Conservation (phyloP, 2,888 invertebrate species). For the Trichogramma evanescens region DNA sequence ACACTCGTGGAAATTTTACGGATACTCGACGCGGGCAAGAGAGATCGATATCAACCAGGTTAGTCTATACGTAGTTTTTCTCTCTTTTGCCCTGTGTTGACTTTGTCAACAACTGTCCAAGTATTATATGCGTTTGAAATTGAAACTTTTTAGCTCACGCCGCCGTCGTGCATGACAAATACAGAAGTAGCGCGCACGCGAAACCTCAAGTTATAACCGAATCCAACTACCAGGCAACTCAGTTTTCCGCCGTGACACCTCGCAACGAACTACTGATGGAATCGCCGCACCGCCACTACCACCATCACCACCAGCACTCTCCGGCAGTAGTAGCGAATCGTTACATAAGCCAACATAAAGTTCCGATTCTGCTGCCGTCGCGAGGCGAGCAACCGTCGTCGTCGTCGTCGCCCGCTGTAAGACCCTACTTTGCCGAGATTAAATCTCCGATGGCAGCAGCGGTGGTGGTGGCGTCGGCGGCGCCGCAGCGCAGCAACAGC, state of each 20-base stretch:
- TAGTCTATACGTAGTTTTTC: not conserved
- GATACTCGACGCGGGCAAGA: constrained; percentile 54
- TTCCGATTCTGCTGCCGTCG: constrained; percentile 9
- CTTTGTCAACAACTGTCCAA: not conserved
- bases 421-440: not conserved
- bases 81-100: not conserved
- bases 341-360: constrained; percentile 23
- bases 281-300: not conserved
- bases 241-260: constrained; percentile 25
- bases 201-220: constrained; percentile 40
- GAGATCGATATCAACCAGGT: constrained; percentile 36
- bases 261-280: constrained; percentile 12
- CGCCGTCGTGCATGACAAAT: constrained; percentile 12
- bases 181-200: constrained; percentile 20
- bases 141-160: constrained; percentile 6
- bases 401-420: not conserved
- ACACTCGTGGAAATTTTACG: constrained; percentile 70
- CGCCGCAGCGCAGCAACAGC: not conserved
- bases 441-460: too few relatives aligned
- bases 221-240: constrained; percentile 35
- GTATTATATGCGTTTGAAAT: not conserved
- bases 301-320: not conserved
- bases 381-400: not conserved
- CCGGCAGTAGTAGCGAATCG: constrained; percentile 13
- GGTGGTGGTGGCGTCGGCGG: too few relatives aligned